phyloP scores from a whole-genome alignment of 2,888 invertebrate species.

The Lamproptera curius region DNA sequence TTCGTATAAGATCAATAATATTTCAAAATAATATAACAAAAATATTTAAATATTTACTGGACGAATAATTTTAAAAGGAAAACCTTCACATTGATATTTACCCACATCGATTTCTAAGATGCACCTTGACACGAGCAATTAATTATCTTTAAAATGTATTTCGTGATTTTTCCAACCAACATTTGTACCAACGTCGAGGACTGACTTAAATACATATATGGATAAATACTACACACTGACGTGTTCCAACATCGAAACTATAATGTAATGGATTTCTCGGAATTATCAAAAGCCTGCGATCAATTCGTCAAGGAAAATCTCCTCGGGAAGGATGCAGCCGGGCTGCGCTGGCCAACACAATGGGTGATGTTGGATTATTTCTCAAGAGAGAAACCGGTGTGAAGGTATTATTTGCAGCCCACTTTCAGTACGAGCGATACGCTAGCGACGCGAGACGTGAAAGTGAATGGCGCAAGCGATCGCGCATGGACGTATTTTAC shows the following conservation, averaged over 20 bases:
- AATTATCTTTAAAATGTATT: constrained; percentile 5
- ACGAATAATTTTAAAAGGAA: not conserved
- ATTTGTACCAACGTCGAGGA: constrained; percentile 3
- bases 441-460: constrained; percentile 52
- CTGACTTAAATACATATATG: constrained; percentile 8
- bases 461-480: constrained; percentile 70
- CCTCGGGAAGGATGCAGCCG: constrained; percentile 27
- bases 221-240: constrained; percentile 5
- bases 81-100: constrained; percentile 10
- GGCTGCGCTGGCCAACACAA: constrained; percentile 38
- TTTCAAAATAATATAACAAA: not conserved
- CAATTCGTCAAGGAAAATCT: constrained; percentile 11
- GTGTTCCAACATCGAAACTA: constrained; percentile 4
- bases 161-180: constrained; percentile 10
- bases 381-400: constrained; percentile 67
- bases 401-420: constrained; percentile 66
- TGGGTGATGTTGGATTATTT: constrained; percentile 50
- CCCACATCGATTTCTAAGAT: constrained; percentile 9
- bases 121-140: constrained; percentile 16
- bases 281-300: constrained; percentile 17
- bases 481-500: constrained; percentile 51
- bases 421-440: constrained; percentile 59
- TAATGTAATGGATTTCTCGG: constrained; percentile 10
- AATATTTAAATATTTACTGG: too few relatives aligned
- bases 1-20: too few relatives aligned